phyloP scores from a whole-genome alignment of 2,797 vertebrate genomes.

The Fratercula arctica region DNA sequence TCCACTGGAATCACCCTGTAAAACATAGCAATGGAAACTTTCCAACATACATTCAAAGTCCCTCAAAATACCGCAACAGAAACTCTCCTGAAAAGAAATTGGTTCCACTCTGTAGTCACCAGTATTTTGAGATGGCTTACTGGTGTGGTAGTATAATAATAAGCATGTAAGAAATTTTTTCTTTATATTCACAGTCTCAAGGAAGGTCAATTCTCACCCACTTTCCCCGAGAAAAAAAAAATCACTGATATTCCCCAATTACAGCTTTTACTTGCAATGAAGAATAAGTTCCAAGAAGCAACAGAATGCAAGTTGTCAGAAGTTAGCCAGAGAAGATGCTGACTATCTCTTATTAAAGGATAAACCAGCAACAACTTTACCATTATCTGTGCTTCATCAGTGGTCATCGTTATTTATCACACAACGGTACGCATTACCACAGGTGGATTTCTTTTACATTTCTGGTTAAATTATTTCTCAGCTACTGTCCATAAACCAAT shows the following conservation, averaged over 20 bases:
- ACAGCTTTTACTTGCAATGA: neutral
- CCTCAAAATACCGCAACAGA: neutral
- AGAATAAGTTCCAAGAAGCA: neutral
- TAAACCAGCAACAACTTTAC: neutral
- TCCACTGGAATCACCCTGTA: neutral
- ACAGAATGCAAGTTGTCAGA: neutral
- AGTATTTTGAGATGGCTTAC: neutral
- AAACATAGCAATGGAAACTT: neutral
- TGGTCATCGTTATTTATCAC: neutral
- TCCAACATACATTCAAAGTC: neutral
- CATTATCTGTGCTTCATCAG: neutral
- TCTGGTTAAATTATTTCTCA: conserved; percentile 52
- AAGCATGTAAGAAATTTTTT: neutral
- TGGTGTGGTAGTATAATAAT: neutral
- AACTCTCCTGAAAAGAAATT: neutral
- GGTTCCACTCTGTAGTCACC: neutral
- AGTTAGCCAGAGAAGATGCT: neutral
- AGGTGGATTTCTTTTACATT: neutral
- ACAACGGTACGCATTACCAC: neutral
- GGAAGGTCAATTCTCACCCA: neutral
- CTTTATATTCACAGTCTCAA: neutral
- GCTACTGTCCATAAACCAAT: neutral
- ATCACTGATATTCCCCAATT: neutral
- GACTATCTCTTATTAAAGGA: neutral
- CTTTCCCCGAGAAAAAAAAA: neutral